These are phyloP conservation scores for Homarus americanus DNA, from an alignment of 1,140 invertebrate genomes.

Conservation along the genomic window DNA sequence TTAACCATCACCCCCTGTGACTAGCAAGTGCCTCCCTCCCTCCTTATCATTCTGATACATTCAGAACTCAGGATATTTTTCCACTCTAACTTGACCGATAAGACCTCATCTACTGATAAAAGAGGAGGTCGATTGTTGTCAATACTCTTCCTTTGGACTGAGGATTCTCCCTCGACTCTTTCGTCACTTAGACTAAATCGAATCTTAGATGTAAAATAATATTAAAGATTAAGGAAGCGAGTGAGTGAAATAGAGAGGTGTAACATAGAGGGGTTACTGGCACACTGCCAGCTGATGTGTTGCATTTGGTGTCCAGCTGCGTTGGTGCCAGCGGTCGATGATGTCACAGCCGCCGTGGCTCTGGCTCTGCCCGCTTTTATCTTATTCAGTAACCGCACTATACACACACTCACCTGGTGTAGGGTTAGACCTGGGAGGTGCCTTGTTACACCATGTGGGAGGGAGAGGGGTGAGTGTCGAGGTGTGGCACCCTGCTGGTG, in stretches of 20 bases:
- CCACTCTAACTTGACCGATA: neutral
- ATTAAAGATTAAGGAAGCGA: too few species aligned
- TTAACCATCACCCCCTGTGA: neutral
- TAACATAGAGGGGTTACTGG: slow-evolving; percentile 13
- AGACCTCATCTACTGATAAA: neutral
- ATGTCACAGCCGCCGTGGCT: slow-evolving; percentile 7
- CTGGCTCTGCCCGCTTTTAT: neutral
- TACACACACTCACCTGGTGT: too few species aligned
- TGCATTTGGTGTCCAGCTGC: slow-evolving; percentile 37
- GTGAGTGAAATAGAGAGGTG: neutral
- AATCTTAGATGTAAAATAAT: too few species aligned
- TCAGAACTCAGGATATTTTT: neutral
- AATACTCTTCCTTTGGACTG: neutral
- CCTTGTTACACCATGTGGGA: too few species aligned
- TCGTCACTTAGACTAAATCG: too few species aligned
- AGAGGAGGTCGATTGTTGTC: neutral
- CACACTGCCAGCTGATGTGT: slow-evolving; percentile 45
- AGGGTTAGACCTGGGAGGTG: too few species aligned
- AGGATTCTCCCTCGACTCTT: neutral
- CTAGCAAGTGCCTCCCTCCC: neutral
- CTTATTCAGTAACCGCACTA: too few species aligned
- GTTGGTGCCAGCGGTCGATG: slow-evolving; percentile 35
- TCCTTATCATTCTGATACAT: slow-evolving; percentile 2
- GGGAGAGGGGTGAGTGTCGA: too few species aligned
- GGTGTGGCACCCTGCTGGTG: too few species aligned